These are phyloP conservation scores for Epirrita christyi DNA, from an alignment of 2,888 invertebrate genomes.

Conservation along the genomic window DNA sequence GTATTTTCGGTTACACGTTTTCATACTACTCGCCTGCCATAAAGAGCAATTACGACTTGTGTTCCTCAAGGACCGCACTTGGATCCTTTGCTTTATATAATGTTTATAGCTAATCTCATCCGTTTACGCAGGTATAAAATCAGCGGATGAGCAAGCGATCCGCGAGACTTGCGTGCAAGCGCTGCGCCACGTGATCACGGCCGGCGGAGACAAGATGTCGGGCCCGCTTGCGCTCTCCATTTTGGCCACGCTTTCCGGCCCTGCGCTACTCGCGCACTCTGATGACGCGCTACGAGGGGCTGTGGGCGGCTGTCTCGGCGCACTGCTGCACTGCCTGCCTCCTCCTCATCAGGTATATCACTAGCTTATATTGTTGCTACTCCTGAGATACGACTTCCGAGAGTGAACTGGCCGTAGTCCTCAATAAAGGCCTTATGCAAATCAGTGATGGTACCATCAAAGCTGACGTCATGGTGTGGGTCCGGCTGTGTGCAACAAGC, in stretches of 20 bases:
- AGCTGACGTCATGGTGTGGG: too few species aligned
- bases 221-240: slow-evolving; percentile 91
- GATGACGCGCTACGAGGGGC: slow-evolving; percentile 93
- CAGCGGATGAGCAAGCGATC: slow-evolving; percentile 92
- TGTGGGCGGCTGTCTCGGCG: slow-evolving; percentile 96
- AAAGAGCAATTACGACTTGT: background rate
- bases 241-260: slow-evolving; percentile 86
- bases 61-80: background rate
- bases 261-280: slow-evolving; percentile 87
- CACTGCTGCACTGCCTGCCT: slow-evolving; percentile 90
- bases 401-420: too few species aligned
- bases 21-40: background rate
- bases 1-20: too few species aligned
- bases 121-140: slow-evolving; percentile 85
- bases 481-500: too few species aligned
- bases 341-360: slow-evolving; percentile 83
- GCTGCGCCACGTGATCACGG: slow-evolving; percentile 92
- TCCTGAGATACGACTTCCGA: too few species aligned
- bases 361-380: background rate
- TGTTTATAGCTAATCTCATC: background rate
- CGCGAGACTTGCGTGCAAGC: slow-evolving; percentile 98
- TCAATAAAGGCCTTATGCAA: too few species aligned
- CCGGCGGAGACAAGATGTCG: slow-evolving; percentile 95
- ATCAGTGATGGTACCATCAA: too few species aligned
- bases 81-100: background rate